phyloP scores from a whole-genome alignment of 2,797 vertebrate genomes.

The Brotula barbata region DNA sequence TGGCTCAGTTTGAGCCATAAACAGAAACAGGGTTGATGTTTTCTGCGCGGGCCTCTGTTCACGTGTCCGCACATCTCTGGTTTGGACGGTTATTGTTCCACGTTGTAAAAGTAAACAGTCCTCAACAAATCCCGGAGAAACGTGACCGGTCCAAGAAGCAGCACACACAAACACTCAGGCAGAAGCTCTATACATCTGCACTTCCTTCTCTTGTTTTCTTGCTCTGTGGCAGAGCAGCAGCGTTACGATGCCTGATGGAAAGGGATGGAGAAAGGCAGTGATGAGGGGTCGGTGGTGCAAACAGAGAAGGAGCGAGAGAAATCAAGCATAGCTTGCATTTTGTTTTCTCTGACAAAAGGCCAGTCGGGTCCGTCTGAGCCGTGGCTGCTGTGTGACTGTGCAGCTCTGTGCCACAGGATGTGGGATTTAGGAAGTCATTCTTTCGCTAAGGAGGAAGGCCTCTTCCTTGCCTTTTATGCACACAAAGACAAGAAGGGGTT shows the following conservation, averaged over 20 bases:
- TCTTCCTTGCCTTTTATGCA: constrained; percentile 78
- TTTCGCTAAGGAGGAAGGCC: constrained; percentile 67
- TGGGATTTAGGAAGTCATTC: constrained; percentile 66
- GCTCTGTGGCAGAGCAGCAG: background rate
- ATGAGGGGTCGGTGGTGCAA: constrained; percentile 1
- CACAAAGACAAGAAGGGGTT: constrained; percentile 78
- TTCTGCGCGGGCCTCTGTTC: constrained; percentile 42
- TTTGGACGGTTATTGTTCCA: constrained; percentile 50
- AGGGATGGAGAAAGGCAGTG: constrained; percentile 2
- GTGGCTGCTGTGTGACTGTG: constrained; percentile 47
- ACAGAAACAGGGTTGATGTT: constrained; percentile 8
- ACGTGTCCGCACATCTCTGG: constrained; percentile 39
- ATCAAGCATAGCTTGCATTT: constrained; percentile 39
- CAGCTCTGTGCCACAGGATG: constrained; percentile 65
- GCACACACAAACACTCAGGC: constrained; percentile 31
- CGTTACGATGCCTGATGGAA: too few species aligned
- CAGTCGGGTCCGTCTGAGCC: constrained; percentile 33
- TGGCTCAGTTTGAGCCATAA: constrained; percentile 10
- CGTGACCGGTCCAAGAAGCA: constrained; percentile 1
- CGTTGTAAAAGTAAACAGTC: constrained; percentile 50
- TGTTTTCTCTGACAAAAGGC: constrained; percentile 44
- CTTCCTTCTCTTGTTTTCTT: constrained; percentile 12
- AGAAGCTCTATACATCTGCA: constrained; percentile 2
- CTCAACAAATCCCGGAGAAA: constrained; percentile 41
- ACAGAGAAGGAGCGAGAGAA: constrained; percentile 1